Evolutionary conservation across 2,797 vertebrate species (phyloP).

Genomic region (Siniperca undulata): DNA sequence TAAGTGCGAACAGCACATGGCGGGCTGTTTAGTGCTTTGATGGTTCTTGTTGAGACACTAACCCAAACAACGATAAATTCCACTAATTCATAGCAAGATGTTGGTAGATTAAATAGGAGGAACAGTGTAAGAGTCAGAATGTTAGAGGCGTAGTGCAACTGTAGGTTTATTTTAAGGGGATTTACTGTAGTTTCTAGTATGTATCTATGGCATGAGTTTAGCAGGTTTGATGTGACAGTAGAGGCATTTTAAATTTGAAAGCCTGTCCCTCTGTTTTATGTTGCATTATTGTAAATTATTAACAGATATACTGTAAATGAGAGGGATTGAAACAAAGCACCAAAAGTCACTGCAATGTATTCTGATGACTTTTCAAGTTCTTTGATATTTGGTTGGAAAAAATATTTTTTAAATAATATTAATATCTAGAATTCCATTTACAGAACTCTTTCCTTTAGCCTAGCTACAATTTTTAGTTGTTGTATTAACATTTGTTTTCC

Average conservation of each 20-base stretch:
- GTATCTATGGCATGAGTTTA: conserved; percentile 39
- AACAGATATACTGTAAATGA: conserved; percentile 23
- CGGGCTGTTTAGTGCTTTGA: background rate
- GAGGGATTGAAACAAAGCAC: conserved; percentile 35
- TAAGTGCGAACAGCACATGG: conserved; percentile 21
- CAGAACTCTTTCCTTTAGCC: conserved; percentile 17
- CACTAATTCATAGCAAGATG: conserved; percentile 16
- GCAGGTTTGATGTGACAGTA: conserved; percentile 52
- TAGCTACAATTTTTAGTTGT: background rate
- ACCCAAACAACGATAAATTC: conserved; percentile 10
- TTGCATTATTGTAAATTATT: conserved; percentile 52
- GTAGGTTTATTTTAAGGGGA: conserved; percentile 41
- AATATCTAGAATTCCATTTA: conserved; percentile 24
- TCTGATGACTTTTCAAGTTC: conserved; percentile 16
- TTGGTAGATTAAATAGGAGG: conserved; percentile 7
- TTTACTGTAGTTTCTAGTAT: conserved; percentile 40
- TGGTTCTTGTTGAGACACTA: conserved; percentile 37
- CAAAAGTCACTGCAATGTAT: conserved; percentile 36
- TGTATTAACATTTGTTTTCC: conserved; percentile 37
- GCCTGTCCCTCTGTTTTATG: conserved; percentile 33
- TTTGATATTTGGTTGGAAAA: conserved; percentile 15
- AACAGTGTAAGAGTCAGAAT: conserved; percentile 15
- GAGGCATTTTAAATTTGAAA: conserved; percentile 40
- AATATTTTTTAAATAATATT: background rate
- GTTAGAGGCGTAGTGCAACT: conserved; percentile 12